Conservation (phyloP, 2,888 invertebrate genomes). For the Apamea anceps region DNA sequence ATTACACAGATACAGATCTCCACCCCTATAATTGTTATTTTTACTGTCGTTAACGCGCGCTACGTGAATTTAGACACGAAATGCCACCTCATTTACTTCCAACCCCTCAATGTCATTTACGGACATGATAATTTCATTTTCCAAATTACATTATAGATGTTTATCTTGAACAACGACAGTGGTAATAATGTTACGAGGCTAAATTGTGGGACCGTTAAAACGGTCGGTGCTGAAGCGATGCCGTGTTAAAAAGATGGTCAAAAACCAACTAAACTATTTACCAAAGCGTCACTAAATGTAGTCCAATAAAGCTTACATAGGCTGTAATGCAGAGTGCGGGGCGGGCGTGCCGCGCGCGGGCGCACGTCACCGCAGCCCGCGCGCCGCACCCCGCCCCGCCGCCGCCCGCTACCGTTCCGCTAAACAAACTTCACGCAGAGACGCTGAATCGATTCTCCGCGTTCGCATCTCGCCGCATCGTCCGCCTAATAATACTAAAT, state of each 20-base stretch:
- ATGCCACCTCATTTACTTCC: slow-evolving; percentile 78
- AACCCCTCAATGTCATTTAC: slow-evolving; percentile 76
- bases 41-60: slow-evolving; percentile 82
- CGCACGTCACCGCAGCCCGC: slow-evolving; percentile 73
- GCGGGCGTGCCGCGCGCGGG: slow-evolving; percentile 77
- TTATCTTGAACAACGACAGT: slow-evolving; percentile 74
- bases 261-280: slow-evolving; percentile 76
- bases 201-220: slow-evolving; percentile 76
- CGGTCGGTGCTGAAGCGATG: slow-evolving; percentile 66
- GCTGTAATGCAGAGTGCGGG: slow-evolving; percentile 66
- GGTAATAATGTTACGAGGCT: slow-evolving; percentile 70
- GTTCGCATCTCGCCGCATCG: slow-evolving; percentile 84
- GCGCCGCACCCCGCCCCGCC: slow-evolving; percentile 45
- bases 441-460: slow-evolving; percentile 86
- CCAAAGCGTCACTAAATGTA: slow-evolving; percentile 80
- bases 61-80: slow-evolving; percentile 77
- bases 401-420: slow-evolving; percentile 82
- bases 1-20: slow-evolving; percentile 83
- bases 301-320: slow-evolving; percentile 75
- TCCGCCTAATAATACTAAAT: slow-evolving; percentile 85
- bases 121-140: slow-evolving; percentile 84
- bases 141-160: slow-evolving; percentile 80
- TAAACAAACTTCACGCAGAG: slow-evolving; percentile 89
- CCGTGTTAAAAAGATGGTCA: slow-evolving; percentile 69
- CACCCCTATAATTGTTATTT: slow-evolving; percentile 79